Base-by-base conservation (phyloP, 2,888 invertebrate species). In the Eupeodes luniger region DNA sequence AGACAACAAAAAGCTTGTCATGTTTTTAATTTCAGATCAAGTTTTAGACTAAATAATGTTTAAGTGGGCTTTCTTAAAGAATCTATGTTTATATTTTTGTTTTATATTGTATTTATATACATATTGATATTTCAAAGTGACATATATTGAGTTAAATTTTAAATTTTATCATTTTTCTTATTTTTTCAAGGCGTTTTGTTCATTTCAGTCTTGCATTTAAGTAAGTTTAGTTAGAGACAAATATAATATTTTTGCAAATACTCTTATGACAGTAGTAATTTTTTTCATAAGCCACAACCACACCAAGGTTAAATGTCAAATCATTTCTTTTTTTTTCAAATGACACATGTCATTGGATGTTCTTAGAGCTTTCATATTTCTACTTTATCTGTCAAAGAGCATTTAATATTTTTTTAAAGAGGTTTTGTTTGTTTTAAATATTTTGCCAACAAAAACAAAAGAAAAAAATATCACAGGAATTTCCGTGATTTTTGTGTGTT, bases 231-330 rank as follows among this genome's bases (percentile, higher is more conserved):
- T 40, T 40, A 14, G 34, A 34, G 14, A 34, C 34, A 51, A 51
- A 59, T 34, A 27, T 1, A 59, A 14, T 14, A n/a, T 7, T n/a
- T n/a, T 2, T 1, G 40, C 1, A 59, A 64, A 11, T 12, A 44
- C 5, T 44, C 19, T 19, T 19, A 64, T 40, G 62, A 61, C 36
- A 9, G 9, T 14, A 44, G 64, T 47, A 49, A 49, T 67, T 67
- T 51, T 67, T 51, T 51, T 49, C n/a, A 27, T 49, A 7, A 34
- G 12, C 34, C 19, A 19, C 19, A 19, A 19, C 19, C 0, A 19
- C 51, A 67, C n/a, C 51, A 67, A 67, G 34, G 67, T 10, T 67
- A 49, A 51, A 67, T 49, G 51, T 51, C 34, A 51, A 49, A n/a
- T n/a, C 14, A 36, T 47, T n/a, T 27, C 3, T 27, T 27, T 27